A percentile compares a stretch with the other conserved stretches of the same genome.
Evolutionary conservation across 1,140 invertebrate species (phyloP).

Genomic region (Galleria mellonella): DNA sequence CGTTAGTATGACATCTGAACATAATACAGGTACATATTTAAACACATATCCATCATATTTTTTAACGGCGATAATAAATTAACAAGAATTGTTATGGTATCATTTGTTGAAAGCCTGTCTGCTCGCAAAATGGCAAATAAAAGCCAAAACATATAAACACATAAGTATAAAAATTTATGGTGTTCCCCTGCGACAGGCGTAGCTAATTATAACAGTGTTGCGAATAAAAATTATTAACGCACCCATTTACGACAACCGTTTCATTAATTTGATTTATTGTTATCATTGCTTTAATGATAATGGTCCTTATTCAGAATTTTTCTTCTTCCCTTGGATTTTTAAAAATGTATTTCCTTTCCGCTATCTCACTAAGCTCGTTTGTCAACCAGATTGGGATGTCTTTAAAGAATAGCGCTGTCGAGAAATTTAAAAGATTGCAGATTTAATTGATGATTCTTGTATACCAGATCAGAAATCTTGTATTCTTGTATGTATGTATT

Average conservation of each 20-base stretch:
- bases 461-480: too few relatives aligned
- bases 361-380: constrained; percentile 35
- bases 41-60: too few relatives aligned
- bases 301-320: constrained; percentile 28
- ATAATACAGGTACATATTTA: too few relatives aligned
- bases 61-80: too few relatives aligned
- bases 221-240: constrained; percentile 21
- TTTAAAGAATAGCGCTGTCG: constrained; percentile 26
- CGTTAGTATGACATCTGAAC: too few relatives aligned
- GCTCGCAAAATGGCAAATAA: too few relatives aligned
- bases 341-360: constrained; percentile 35
- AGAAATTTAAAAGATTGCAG: constrained; percentile 10
- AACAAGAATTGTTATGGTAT: not conserved
- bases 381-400: constrained; percentile 35
- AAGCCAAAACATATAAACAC: too few relatives aligned
- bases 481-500: too few relatives aligned
- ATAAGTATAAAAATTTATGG: too few relatives aligned
- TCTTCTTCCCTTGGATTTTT: constrained; percentile 26
- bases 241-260: constrained; percentile 24
- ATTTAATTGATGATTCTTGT: too few relatives aligned
- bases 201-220: constrained; percentile 17
- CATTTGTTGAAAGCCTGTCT: not conserved
- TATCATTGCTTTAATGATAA: constrained; percentile 44
- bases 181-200: not conserved
- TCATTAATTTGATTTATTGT: constrained; percentile 45